Base-by-base conservation (phyloP, 2,113 vertebrate species). In the Arvicanthis niloticus region DNA sequence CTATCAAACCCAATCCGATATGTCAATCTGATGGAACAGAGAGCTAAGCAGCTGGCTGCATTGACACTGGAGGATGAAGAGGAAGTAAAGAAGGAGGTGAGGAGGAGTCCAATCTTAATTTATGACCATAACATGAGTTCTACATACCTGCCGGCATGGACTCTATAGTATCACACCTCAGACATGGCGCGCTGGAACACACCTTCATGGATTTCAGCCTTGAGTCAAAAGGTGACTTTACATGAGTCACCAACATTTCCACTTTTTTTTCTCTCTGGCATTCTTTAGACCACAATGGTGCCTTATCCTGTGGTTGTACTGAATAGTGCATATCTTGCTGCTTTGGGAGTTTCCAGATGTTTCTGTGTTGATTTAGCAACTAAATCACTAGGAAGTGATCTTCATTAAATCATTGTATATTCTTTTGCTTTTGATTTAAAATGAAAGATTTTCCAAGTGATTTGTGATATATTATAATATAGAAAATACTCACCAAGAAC, bases 1-100 rank as follows among this genome's bases (percentile, higher is more conserved):
- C 98, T 99, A 98, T 99, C 99, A 95, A 99, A 99, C 98, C 99
- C 99, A n/a, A 99, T 99, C 95, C 99, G 99, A 94, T 99, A 99
- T 0, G 99, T 99, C 56, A 99, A 99, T 98, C 98, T 99, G 97
- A 99, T 99, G 99, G 99, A 99, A 96, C 99, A 99, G 98, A 99
- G 99, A 98, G 99, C 99, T 89, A 99, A 99, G 97, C 99, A 99
- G 85, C 98, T 99, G 95, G 99, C 99, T 24, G 99, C 99, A 16
- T 98, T 99, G 72, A 99, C 99, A 0, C 97, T 99, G 96, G 99
- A 99, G 97, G 99, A 99, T 94, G 99, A 99, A 92, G 99, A 99
- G 95, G 99, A 99, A 91, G 98, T 99, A 3, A 99, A 99, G 97
- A 99, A 99, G 97, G 99, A 99, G 99, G 99, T 99, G 97, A 97